phyloP scores from a whole-genome alignment of 2,888 invertebrate genomes.

The Drosophila colorata region DNA sequence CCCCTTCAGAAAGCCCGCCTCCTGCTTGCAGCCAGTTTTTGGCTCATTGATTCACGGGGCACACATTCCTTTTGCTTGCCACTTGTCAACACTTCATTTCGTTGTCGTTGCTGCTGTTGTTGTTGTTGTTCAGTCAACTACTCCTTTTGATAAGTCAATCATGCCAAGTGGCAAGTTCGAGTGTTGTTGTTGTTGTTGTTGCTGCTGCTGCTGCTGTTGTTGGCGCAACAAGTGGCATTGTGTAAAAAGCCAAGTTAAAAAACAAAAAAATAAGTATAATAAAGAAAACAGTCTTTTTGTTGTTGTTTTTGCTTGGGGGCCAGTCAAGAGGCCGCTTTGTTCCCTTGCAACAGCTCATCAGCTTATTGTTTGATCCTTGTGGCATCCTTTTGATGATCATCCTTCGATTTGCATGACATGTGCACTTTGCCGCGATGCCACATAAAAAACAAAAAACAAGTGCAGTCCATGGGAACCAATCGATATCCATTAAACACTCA shows the following conservation, averaged over 20 bases:
- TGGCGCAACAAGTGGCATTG: constrained; percentile 52
- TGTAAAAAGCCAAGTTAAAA: constrained; percentile 20
- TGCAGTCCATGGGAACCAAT: constrained; percentile 54
- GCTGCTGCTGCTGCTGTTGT: constrained; percentile 36
- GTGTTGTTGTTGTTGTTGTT: constrained; percentile 61
- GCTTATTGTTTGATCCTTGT: constrained; percentile 72
- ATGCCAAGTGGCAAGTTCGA: constrained; percentile 80
- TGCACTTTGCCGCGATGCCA: constrained; percentile 18
- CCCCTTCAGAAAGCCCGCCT: constrained; percentile 5
- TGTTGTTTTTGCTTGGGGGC: constrained; percentile 21
- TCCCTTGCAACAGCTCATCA: constrained; percentile 25
- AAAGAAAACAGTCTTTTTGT: constrained; percentile 15
- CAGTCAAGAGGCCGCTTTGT: constrained; percentile 47
- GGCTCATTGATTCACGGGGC: constrained; percentile 78
- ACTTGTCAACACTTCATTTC: constrained; percentile 78
- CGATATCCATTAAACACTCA: constrained; percentile 44
- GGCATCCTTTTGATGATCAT: constrained; percentile 56
- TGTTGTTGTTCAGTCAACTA: constrained; percentile 55
- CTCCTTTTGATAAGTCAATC: constrained; percentile 80
- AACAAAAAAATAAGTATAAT: too few relatives aligned
- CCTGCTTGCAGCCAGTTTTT: constrained; percentile 43
- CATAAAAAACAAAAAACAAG: constrained; percentile 20
- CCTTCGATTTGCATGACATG: constrained; percentile 67
- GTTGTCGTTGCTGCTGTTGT: constrained; percentile 42
- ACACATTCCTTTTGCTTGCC: constrained; percentile 79